Base-by-base conservation (phyloP, 1,140 invertebrate genomes). In the Plutomurus gul region DNA sequence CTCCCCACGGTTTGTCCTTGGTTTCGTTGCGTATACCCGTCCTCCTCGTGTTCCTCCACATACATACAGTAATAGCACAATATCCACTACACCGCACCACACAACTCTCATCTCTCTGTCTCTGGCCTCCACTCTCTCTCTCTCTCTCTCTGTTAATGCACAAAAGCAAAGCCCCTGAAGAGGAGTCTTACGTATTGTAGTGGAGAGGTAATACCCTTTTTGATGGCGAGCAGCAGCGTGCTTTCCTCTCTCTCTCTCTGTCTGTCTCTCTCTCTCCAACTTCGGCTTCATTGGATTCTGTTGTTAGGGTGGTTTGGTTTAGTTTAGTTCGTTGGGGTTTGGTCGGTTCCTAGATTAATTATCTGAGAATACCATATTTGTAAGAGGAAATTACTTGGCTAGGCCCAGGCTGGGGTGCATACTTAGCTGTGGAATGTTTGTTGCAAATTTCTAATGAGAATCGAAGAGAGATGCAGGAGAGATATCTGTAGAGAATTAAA, bases 311-410 rank as follows among this genome's bases (percentile, higher is more conserved):
- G 56, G 43, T 51, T 76, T 76, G 75, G 33, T 51, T 56, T 76
- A 11, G 43, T 27, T 22, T 75, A 25, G 22, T 75, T 65, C 30
- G 49, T 76, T 65, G 47, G 49, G 47, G 22, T 60, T 76, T 76
- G 36, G 8, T 60, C 37, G 76, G 49, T 71, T 43, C 13, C 22
- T 39, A 77, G 76, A 77, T 77, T 77, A 77, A 77, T 77, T 77
- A 71, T 77, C 76, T 46, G 56, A 77, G 76, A 77, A 72, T 77
- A 49, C 76, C 76, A 77, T 77, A 77, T 77, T 77, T 77, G 76
- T 77, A 30, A 76, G 43, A 65, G 75, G 51, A 76, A 76, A 76
- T 76, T 76, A 76, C 47, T 76, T 51, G 18, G 40, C 76, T 65
- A 46, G 56, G 18, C 36, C 27, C 30, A 56, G 43, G 43, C 7